These are phyloP conservation scores for Enteromius trimaculatus DNA, from an alignment of 2,797 vertebrate genomes.

Conservation along the genomic window DNA sequence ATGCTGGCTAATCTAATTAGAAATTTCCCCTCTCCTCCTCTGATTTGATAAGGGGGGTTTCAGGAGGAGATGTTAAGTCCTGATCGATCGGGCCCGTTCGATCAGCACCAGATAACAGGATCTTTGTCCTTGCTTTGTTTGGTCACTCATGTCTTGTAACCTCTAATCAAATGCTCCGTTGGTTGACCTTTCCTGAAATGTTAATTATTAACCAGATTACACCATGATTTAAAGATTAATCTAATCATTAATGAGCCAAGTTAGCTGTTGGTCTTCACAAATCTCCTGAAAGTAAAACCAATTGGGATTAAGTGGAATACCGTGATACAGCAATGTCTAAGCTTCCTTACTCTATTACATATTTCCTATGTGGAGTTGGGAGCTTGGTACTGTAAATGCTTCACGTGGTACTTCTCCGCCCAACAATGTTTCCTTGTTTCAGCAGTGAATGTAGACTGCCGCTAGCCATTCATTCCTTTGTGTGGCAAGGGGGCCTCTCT, in stretches of 20 bases:
- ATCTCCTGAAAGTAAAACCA: background rate
- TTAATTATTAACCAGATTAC: conserved; percentile 54
- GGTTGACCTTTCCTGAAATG: conserved; percentile 54
- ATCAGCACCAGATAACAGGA: conserved; percentile 54
- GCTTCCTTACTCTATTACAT: conserved; percentile 1
- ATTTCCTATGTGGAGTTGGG: background rate
- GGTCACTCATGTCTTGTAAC: conserved; percentile 37
- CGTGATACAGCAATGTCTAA: background rate
- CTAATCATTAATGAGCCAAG: conserved; percentile 15
- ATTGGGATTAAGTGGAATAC: background rate
- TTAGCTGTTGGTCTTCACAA: background rate
- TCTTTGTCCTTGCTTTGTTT: conserved; percentile 58
- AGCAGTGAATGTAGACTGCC: conserved; percentile 78
- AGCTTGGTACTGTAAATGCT: conserved; percentile 47
- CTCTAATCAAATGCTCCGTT: conserved; percentile 53
- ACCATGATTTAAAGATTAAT: conserved; percentile 43
- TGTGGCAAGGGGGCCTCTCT: conserved; percentile 72
- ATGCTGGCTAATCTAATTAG: conserved; percentile 65
- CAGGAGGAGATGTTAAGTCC: conserved; percentile 58
- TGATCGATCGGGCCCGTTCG: conserved; percentile 55
- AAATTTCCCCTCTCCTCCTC: conserved; percentile 54
- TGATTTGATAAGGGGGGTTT: conserved; percentile 59
- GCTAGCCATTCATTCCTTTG: conserved; percentile 81
- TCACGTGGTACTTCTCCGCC: conserved; percentile 66
- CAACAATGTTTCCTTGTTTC: conserved; percentile 84